Percentiles rank a stretch among this genome's conserved stretches.
Evolutionary conservation across 2,888 invertebrate species (phyloP).

Genomic region (Uropetala carovei): DNA sequence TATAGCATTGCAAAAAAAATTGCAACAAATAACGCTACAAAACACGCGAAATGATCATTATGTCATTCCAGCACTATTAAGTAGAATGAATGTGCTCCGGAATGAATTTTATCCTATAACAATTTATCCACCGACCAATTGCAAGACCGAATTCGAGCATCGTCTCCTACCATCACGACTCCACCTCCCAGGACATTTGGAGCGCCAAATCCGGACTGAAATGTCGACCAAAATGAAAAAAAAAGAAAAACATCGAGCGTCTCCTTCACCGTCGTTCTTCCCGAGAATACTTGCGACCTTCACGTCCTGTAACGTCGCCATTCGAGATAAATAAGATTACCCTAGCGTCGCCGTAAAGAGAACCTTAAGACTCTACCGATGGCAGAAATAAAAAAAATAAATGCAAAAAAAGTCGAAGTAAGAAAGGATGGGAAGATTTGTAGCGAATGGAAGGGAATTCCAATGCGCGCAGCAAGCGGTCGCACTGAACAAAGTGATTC

Average conservation of each 20-base stretch:
- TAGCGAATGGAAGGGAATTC: neutral
- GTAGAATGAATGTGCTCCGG: too few relatives aligned
- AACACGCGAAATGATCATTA: too few relatives aligned
- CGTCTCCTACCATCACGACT: neutral
- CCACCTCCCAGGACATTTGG: neutral
- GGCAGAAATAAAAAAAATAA: neutral
- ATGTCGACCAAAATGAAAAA: neutral
- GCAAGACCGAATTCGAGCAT: neutral
- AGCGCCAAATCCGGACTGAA: constrained; percentile 12
- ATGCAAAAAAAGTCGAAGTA: neutral
- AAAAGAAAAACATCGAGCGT: neutral
- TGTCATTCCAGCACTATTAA: too few relatives aligned
- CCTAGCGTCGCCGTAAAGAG: neutral
- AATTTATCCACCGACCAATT: neutral
- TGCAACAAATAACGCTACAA: too few relatives aligned
- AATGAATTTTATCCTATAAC: too few relatives aligned
- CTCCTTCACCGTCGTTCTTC: neutral
- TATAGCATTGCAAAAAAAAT: too few relatives aligned
- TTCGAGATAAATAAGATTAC: neutral
- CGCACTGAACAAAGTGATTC: too few relatives aligned
- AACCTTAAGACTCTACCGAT: neutral
- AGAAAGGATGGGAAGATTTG: neutral
- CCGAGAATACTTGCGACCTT: neutral
- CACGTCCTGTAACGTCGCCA: neutral
- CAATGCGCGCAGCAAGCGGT: neutral